Base-by-base conservation (phyloP, 2,888 invertebrate species). In the Notodonta ziczac region DNA sequence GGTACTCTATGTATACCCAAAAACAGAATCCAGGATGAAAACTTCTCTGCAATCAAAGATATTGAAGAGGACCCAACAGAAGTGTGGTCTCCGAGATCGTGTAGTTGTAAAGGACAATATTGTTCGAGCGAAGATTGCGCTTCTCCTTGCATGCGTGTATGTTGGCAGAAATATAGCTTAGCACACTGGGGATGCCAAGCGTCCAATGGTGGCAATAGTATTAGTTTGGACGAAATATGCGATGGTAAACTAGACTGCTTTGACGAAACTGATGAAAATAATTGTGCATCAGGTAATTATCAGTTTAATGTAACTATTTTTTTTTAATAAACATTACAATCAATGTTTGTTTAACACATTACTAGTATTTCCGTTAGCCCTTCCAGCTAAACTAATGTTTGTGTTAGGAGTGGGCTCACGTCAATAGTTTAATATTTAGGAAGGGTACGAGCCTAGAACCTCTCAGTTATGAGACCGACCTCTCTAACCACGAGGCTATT, bases 201-300 rank as follows among this genome's bases (percentile, higher is more conserved):
- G 8, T 61, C 85, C 6, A 77, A 74, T 44, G 78, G 76, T 0
- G 69, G 72, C 1, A 69, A 69, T 13, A 76, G 75, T 54, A 74
- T 92, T 8, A 57, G 84, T 3, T 56, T 92, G 13, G 80, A 86
- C 67, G 66, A 72, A 2, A 55, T 92, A 50, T 92, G 93, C 67
- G 91, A 93, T 63, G 92, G 93, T 0, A 91, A 90, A 84, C 65
- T 85, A 14, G 93, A 93, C 63, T 93, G 93, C 68, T 82, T 74
- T 58, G 90, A 91, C 70, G 86, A 89, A 74, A 78, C 82, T 40
- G 93, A 93, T 71, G 93, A 93, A 76, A 70, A 42, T 35, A 77
- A 61, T 53, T 93, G 93, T 67, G 67, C 67, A n/a, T 58, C 58
- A 67, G 86, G 89, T 89, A 80, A 66, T 32, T 14, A 50, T 14